Base-by-base conservation (phyloP, 1,140 invertebrate species). In the Cecropterus lyciades region DNA sequence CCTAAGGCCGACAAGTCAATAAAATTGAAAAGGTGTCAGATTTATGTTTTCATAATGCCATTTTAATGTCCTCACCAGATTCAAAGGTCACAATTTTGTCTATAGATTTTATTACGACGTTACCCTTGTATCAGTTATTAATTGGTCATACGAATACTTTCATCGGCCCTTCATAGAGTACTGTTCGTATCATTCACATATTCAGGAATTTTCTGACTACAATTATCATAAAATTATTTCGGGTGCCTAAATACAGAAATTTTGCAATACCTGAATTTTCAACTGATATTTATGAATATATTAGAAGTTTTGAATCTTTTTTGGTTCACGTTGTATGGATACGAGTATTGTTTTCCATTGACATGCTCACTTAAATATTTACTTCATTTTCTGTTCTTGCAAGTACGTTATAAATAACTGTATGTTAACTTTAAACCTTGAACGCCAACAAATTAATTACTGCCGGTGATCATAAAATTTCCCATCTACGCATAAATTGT, bases 81-180 rank as follows among this genome's bases (percentile, higher is more conserved):
- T 72, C 68, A 80, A 79, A 91, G 85, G 87, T 79, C 82, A 84
- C 57, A 73, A 79, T 85, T 87, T 81, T 78, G 77, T 76, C 77
- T 84, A 84, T 85, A 80, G 83, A 76, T 87, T 91, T 86, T 86
- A 91, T 89, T 84, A 83, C 70, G 83, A 74, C 62, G 84, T 89
- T 89, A 84, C 84, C 87, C 88, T 91, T 89, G 84, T 75, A 72
- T 77, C 69, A 66, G 65, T 76, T 80, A 70, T 77, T 82, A 79
- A 72, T 42, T 56, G 37, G 37, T 51, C 40, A 24, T 30, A 17
- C 17, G 3, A 45, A 9, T 45, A 56, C 53, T 56, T 57, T 45
- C 55, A 27, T 45, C 20, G 40, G 42, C 40, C 55, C 55, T 56
- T 56, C 53, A 14, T 13, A 33, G 1, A 33, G n/a, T n/a, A n/a